Conservation (phyloP, 2,888 invertebrate species). For the Ornithoptera alexandrae region DNA sequence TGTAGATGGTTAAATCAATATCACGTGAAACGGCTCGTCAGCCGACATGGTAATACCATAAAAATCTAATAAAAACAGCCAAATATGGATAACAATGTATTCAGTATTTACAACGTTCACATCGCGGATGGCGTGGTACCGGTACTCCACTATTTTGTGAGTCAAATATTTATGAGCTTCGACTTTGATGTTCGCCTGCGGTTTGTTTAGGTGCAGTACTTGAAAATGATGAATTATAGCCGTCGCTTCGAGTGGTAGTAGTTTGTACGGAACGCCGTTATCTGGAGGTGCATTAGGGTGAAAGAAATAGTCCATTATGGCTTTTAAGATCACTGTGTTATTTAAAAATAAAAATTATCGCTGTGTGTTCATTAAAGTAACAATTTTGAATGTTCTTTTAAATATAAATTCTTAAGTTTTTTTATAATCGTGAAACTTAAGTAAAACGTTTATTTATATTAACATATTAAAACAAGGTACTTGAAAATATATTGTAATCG, state of each 20-base stretch:
- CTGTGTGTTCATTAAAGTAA: not conserved
- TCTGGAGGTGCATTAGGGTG: constrained; percentile 50
- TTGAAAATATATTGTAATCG: too few species aligned
- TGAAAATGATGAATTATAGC: constrained; percentile 58
- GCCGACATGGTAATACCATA: not conserved
- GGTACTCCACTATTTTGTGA: constrained; percentile 46
- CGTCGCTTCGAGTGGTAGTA: constrained; percentile 52
- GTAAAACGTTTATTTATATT: too few species aligned
- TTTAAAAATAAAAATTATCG: not conserved
- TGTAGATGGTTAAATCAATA: not conserved
- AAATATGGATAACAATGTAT: constrained; percentile 3
- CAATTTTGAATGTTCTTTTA: not conserved
- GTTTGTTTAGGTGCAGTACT: constrained; percentile 51
- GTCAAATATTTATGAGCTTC: constrained; percentile 58
- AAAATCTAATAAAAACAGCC: constrained; percentile 1
- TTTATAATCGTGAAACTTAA: too few species aligned
- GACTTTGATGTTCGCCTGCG: constrained; percentile 43
- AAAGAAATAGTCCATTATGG: constrained; percentile 23
- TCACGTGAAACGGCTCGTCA: not conserved
- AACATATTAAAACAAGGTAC: too few species aligned
- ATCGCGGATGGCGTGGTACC: constrained; percentile 35
- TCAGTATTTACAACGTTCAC: constrained; percentile 4
- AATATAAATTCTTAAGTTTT: too few species aligned
- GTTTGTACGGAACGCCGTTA: constrained; percentile 40
- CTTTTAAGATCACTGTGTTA: constrained; percentile 15